Evolutionary conservation across 2,797 vertebrate species (phyloP), one percentile per base, ranked within the genome.

Genomic region (Oreonectes daqikongensis): DNA sequence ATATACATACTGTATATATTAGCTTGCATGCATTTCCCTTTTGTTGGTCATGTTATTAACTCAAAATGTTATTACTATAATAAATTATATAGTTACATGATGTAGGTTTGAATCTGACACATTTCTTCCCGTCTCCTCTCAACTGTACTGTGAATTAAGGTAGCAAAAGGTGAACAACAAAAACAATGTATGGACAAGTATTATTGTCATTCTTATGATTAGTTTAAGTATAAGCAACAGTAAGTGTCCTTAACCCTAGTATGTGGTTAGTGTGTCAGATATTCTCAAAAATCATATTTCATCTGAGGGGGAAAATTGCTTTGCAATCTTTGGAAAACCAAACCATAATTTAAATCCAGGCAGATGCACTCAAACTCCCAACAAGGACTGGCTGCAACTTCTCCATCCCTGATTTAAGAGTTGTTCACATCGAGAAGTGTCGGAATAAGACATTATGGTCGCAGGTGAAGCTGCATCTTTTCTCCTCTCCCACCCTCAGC

Each of bases 371-470:
- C 7, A 64, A 42, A 65, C 59, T 69, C 24, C 44, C 42, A 18
- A 75, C 53, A 60, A 65, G 24, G 55, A 50, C n/a, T 59, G 30
- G 15, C 22, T 60, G 20, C 32, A 20, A 76, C 72, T 70, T 78
- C 53, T 30, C 68, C 75, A 77, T 74, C 69, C 72, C 52, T 80
- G 52, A 81, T 81, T 79, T 81, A 77, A 75, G 59, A 69, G 61
- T 64, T 65, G 52, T 65, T 81, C 77, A 83, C 79, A 59, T 79
- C 76, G 44, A 81, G 68, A 73, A 59, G 53, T 30, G 69, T 64
- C 72, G 78, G 7, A 69, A 17, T 57, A 53, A 80, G 64, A 28
- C 74, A 53, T 64, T 78, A 75, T 67, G 44, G 57, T 69, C 64
- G 83, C 76, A 78, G 50, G 81, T 78, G 68, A 32, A 81, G 68